phyloP scores from a whole-genome alignment of 2,797 vertebrate genomes.

The Tarsius wallacei region DNA sequence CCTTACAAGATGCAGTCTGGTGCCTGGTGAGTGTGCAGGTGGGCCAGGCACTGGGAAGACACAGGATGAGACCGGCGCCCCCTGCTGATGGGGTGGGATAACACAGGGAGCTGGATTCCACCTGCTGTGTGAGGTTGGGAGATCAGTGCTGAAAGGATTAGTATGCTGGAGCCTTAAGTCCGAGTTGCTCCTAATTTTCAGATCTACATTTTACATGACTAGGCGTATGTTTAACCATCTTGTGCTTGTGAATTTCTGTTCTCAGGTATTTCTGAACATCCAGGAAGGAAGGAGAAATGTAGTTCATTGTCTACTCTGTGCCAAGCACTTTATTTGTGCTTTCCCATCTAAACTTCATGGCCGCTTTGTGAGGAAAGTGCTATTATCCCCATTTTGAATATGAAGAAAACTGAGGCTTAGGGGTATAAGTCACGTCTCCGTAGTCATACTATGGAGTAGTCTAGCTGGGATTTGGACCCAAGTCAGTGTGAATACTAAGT shows the following conservation, averaged over 20 bases:
- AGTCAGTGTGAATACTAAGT: background rate
- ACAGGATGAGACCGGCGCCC: constrained; percentile 37
- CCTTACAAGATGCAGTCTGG: no score
- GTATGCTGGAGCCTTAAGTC: background rate
- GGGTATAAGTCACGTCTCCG: accelerated
- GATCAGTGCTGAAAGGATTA: background rate
- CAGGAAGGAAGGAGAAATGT: constrained; percentile 65
- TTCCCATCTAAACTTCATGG: background rate
- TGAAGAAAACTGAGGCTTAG: background rate
- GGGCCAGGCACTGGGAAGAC: background rate
- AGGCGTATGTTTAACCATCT: background rate
- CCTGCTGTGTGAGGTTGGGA: background rate
- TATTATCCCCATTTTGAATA: background rate
- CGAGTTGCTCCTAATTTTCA: background rate
- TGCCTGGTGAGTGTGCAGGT: background rate
- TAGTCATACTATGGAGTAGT: no score
- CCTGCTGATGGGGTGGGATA: constrained; percentile 76
- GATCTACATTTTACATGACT: background rate
- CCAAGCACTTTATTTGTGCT: constrained; percentile 16
- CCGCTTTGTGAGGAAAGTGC: background rate
- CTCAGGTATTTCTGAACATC: constrained; percentile 66
- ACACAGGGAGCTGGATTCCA: background rate
- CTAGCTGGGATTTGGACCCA: background rate
- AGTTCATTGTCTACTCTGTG: background rate
- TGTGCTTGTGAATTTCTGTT: constrained; percentile 40